Base-by-base conservation (phyloP, 2,888 invertebrate genomes). In the Frankliniella fusca region DNA sequence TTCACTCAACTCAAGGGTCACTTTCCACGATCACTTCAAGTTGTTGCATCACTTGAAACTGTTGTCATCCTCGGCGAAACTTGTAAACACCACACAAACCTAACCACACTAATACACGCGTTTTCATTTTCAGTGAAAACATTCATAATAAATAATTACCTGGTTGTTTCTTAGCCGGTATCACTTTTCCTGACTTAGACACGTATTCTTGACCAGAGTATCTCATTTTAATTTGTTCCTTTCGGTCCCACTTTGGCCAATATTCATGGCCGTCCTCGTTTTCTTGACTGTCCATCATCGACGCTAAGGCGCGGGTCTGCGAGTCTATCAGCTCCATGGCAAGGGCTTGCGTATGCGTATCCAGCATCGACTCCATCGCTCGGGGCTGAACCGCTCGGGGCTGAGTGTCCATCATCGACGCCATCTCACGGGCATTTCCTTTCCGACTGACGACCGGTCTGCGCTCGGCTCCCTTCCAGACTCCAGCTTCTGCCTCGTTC, bases 111-210 rank as follows among this genome's bases (percentile, higher is more conserved):
- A 18, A 18, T 38, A 38, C 61, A 61, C 61, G 18, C 61, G 0
- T 20, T n/a, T 61, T 61, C n/a, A n/a, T 38, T 38, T 2, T 38
- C 38, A 38, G 2, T 5, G 38, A 38, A 38, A n/a, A n/a, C n/a
- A n/a, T n/a, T 38, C 38, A 38, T 38, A 1, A n/a, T n/a, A 11
- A 61, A 27, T 76, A 27, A 76, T 76, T 76, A 76, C 70, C 89
- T 88, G 89, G 88, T 83, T 89, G 89, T 86, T 87, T 88, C 86
- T 90, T 90, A 49, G 90, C 90, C 81, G 89, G 89, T 85, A 90
- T 88, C 83, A 89, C 86, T 86, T 89, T 89, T 83, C 90, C 90
- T 80, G 89, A 89, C 84, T 89, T 86, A 83, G 89, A 89, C 85
- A 90, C 88, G 87, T 90, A 90, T 84, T 89, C 89, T 85, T 88